A percentile compares a stretch with the other conserved stretches of the same genome.
These are phyloP conservation scores for Trypoxylon attenuatum DNA, from an alignment of 2,888 invertebrate species.

Conservation along the genomic window DNA sequence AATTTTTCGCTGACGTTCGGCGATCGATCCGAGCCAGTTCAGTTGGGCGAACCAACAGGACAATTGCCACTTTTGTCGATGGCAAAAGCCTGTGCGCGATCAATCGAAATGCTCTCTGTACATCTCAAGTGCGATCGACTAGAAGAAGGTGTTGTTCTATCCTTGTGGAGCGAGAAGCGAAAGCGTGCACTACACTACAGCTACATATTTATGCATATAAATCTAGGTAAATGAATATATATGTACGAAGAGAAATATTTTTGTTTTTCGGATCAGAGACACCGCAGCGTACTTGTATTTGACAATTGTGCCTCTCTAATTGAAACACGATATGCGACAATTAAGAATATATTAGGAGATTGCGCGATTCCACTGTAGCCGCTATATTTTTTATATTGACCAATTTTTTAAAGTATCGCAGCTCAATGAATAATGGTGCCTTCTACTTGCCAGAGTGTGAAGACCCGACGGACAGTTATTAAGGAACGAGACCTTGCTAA, in stretches of 20 bases:
- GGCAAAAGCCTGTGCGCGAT: slow-evolving; percentile 5
- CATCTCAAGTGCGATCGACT: slow-evolving; percentile 15
- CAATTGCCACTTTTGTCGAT: no score
- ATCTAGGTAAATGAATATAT: slow-evolving; percentile 32
- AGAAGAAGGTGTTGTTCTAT: slow-evolving; percentile 12
- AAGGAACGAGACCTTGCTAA: slow-evolving; percentile 68
- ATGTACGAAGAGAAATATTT: slow-evolving; percentile 46
- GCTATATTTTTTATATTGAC: slow-evolving; percentile 55
- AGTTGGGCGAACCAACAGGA: no score
- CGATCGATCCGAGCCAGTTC: not conserved
- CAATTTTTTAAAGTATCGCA: slow-evolving; percentile 44
- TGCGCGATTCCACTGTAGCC: slow-evolving; percentile 27
- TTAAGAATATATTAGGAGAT: slow-evolving; percentile 18
- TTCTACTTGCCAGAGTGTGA: slow-evolving; percentile 71
- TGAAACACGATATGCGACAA: slow-evolving; percentile 13
- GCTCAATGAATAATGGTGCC: slow-evolving; percentile 72
- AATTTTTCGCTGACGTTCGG: slow-evolving; percentile 26
- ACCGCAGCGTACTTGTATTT: slow-evolving; percentile 59
- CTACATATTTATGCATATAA: slow-evolving; percentile 28
- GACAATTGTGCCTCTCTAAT: slow-evolving; percentile 67
- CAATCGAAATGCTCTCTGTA: slow-evolving; percentile 20
- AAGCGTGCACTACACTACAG: slow-evolving; percentile 8
- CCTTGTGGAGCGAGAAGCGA: slow-evolving; percentile 1
- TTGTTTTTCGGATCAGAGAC: slow-evolving; percentile 55
- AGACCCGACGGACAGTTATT: slow-evolving; percentile 63